Evolutionary conservation across 1,140 invertebrate species (phyloP).

Genomic region (Ptiloglossa arizonensis): DNA sequence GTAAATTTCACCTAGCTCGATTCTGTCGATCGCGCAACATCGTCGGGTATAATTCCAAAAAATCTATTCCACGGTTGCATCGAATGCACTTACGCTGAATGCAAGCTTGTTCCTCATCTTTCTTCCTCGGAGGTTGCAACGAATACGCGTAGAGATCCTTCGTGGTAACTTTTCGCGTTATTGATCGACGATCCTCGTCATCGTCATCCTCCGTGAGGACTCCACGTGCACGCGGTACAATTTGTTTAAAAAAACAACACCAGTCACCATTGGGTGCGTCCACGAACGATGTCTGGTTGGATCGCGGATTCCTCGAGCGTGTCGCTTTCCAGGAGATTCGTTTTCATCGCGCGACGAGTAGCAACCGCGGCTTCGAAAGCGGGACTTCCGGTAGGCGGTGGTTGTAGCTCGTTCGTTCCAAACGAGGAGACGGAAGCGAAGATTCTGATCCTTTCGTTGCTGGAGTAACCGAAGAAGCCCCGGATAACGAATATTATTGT

Average conservation of each 20-base stretch:
- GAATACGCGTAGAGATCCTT: not conserved
- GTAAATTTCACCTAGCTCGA: too few species aligned
- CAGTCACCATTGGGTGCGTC: too few species aligned
- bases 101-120: slow-evolving; percentile 72
- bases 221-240: too few species aligned
- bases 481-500: slow-evolving; percentile 48
- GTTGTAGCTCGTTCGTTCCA: not conserved
- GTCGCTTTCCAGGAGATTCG: not conserved
- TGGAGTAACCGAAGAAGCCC: too few species aligned
- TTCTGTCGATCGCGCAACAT: too few species aligned
- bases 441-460: not conserved
- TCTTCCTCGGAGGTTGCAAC: not conserved
- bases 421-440: not conserved
- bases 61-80: too few species aligned
- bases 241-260: too few species aligned
- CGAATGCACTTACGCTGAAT: slow-evolving; percentile 66
- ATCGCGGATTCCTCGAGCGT: slow-evolving; percentile 1
- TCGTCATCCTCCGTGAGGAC: too few species aligned
- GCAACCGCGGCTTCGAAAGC: not conserved
- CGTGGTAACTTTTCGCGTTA: not conserved
- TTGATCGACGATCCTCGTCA: not conserved
- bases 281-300: not conserved
- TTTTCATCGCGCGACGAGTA: slow-evolving; percentile 8
- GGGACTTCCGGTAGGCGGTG: slow-evolving; percentile 12
- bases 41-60: too few species aligned